Base-by-base conservation (phyloP, 2,888 invertebrate genomes). In the Platycheirus rosarum region DNA sequence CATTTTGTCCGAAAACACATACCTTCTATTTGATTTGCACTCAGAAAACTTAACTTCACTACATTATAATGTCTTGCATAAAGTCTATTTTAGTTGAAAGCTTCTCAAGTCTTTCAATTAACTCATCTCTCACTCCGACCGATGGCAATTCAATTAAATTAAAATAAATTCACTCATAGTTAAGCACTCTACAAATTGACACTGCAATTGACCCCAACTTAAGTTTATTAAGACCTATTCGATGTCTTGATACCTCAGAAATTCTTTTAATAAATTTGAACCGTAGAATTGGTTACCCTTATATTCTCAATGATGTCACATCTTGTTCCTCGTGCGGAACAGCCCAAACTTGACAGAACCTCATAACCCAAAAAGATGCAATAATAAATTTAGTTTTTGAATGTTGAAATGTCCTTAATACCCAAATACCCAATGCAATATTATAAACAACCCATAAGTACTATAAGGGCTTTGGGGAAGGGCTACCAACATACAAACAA, bases 391-490 rank as follows among this genome's bases (percentile, higher is more conserved):
- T 55, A 60, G 40, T 48, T 68, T 46, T 46, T 68, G 26, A 26
- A 69, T 68, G 20, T 63, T 62, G 62, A 63, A 74, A 62, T 42
- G 37, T 37, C 51, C 57, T 70, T 32, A 49, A 51, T 51, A 35
- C 49, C 51, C 18, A 44, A 65, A 57, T 37, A 70, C 35, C 77
- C 35, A 57, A 51, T 53, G 66, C 68, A 51, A 71, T 71, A 16
- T 32, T 53, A 53, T 71, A 49, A 51, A 49, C 49, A 37, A 40
- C 29, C 44, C 35, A 60, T 16, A 44, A 70, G 70, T 63, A 53
- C 62, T 26, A 9, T 51, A 26, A 23, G 13, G 29, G 14, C 18
- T 18, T 7, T 40, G 37, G n/a, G 9, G 26, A 44, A 29, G 44
- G 18, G 16, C 16, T 18, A 40, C 35, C 9, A 40, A 44, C 29